A percentile compares a stretch with the other conserved stretches of the same genome.
phyloP scores from a whole-genome alignment of 2,797 vertebrate genomes.

The Cossypha caffra region DNA sequence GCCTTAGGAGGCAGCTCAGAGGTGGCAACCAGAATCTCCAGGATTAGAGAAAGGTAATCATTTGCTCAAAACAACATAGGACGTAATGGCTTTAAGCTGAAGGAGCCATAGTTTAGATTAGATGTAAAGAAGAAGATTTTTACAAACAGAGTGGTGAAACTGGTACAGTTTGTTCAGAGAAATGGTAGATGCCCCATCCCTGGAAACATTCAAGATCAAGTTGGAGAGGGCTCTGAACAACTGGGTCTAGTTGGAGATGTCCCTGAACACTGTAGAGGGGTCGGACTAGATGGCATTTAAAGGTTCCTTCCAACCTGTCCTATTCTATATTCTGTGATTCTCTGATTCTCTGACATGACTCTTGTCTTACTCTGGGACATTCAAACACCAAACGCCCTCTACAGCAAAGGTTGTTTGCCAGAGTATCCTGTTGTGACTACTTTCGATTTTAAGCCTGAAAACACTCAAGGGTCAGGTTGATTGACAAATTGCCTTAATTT shows the following conservation, averaged over 20 bases:
- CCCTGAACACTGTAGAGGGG: not conserved
- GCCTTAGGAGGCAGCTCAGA: not conserved
- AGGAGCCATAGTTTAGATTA: not conserved
- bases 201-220: not conserved
- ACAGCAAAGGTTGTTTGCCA: not conserved
- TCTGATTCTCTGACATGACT: not conserved
- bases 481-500: not conserved
- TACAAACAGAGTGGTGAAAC: not conserved
- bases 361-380: not conserved
- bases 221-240: not conserved
- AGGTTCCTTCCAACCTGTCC: not conserved
- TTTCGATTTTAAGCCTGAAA: not conserved
- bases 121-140: not conserved
- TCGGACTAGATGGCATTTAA: not conserved
- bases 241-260: not conserved
- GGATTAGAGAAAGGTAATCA: not conserved
- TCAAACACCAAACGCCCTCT: not conserved
- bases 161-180: not conserved
- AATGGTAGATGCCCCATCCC: not conserved
- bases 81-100: not conserved
- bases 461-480: not conserved
- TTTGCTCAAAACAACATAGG: not conserved
- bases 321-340: not conserved
- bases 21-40: not conserved
- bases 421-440: not conserved